phyloP scores from a whole-genome alignment of 2,113 vertebrate genomes.

The Craseonycteris thonglongyai region DNA sequence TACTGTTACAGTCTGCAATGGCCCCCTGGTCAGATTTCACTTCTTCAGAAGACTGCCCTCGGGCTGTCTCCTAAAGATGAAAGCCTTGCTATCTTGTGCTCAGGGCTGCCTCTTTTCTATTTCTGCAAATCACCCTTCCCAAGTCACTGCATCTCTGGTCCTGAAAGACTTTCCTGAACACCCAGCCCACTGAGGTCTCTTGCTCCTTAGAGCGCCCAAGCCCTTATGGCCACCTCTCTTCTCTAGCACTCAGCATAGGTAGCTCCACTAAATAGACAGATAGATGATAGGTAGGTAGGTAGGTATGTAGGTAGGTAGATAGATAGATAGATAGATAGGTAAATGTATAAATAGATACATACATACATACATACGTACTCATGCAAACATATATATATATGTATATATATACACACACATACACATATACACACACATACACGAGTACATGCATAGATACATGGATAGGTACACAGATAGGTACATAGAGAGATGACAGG shows the following conservation, averaged over 20 bases:
- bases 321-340: not conserved
- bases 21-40: not conserved
- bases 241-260: not conserved
- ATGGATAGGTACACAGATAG: no score
- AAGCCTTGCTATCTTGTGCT: not conserved
- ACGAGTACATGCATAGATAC: no score
- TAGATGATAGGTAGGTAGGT: no score
- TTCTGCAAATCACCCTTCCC: not conserved
- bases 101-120: not conserved
- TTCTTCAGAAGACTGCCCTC: not conserved
- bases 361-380: no score
- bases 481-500: not conserved
- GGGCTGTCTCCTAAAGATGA: not conserved
- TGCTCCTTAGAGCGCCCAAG: not conserved
- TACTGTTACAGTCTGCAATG: not conserved
- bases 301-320: not conserved
- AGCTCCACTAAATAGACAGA: not conserved
- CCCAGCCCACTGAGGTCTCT: not conserved
- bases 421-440: no score
- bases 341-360: no score
- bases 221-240: not conserved
- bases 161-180: not conserved
- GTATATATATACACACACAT: no score
- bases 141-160: not conserved
- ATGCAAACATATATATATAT: no score